These are phyloP conservation scores for Myiotriccus ornatus DNA, from an alignment of 2,797 vertebrate genomes.

Conservation along the genomic window DNA sequence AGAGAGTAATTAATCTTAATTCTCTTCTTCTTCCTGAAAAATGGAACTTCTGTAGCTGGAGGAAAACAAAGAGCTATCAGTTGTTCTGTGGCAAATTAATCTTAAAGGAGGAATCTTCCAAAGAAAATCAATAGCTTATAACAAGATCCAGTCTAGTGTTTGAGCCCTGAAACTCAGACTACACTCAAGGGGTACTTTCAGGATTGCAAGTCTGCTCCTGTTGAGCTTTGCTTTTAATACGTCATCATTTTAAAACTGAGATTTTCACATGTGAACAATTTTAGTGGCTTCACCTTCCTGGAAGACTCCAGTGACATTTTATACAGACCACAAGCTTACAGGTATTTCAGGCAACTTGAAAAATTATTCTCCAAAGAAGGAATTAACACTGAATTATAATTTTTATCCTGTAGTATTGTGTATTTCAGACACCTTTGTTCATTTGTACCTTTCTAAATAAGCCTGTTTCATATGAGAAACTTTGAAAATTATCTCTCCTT, in stretches of 20 bases:
- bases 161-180: conserved; percentile 4
- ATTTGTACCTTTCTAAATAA: background rate
- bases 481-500: background rate
- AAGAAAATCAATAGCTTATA: conserved; percentile 52
- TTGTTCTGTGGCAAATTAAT: conserved; percentile 52
- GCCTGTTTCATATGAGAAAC: background rate
- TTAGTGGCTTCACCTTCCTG: background rate
- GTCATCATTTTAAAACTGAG: background rate
- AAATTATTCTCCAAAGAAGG: background rate
- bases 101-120: conserved; percentile 34
- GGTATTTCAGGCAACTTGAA: background rate
- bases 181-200: background rate
- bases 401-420: background rate
- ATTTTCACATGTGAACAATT: background rate
- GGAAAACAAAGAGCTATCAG: conserved; percentile 16
- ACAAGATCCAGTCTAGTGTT: background rate
- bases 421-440: background rate
- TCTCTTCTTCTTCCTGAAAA: background rate
- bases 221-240: background rate
- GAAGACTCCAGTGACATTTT: background rate
- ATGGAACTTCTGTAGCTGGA: background rate
- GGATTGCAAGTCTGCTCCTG: background rate
- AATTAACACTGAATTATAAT: background rate
- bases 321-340: background rate
- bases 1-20: conserved; percentile 60